Evolutionary conservation across 2,888 invertebrate species (phyloP), one percentile per base, ranked within the genome.

Genomic region (Lasioglossum oenotherae): DNA sequence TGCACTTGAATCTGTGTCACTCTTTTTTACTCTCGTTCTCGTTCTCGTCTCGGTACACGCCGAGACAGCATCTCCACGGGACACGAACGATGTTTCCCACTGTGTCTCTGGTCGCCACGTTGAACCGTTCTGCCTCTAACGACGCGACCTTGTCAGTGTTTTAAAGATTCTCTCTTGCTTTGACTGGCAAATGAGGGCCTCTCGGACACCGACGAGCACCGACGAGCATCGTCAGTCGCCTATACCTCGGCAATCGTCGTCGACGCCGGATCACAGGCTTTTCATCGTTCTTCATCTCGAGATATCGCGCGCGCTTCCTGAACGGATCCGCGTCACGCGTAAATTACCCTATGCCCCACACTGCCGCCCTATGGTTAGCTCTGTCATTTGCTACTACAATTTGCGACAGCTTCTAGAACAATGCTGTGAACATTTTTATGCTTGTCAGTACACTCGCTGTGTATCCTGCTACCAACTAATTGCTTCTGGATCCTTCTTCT

Each of bases 101-200:
- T 14, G 49, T 19, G 10, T 19, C 27, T 35, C 35, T 10, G 57
- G 41, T 0, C 41, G 31, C 16, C 23, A 75, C 41, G n/a, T 69
- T 81, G 31, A 27, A 46, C 14, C 64, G 77, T 84, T 74, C 23
- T 53, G 69, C 76, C 44, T n/a, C 41, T 3, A n/a, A 60, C 31
- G 31, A 16, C 53, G 72, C 35, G 75, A 84, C 79, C 85, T 85
- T 79, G 84, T 23, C 46, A 57, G 23, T 75, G 76, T 79, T 85
- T 84, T 74, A 76, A 79, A 85, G 67, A 84, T 84, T 80, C 79
- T 44, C 84, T 71, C 71, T 74, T 49, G 72, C 84, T 84, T 79
- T 73, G 64, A 84, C 75, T 73, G 53, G 64, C 84, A 79, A 84
- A 85, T 16, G 84, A 84, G 84, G 23, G 60, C n/a, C 78, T 46